A percentile compares a stretch with the other conserved stretches of the same genome.
These are phyloP conservation scores for Dasysyrphus tricinctus DNA, from an alignment of 2,888 invertebrate species.

Conservation along the genomic window DNA sequence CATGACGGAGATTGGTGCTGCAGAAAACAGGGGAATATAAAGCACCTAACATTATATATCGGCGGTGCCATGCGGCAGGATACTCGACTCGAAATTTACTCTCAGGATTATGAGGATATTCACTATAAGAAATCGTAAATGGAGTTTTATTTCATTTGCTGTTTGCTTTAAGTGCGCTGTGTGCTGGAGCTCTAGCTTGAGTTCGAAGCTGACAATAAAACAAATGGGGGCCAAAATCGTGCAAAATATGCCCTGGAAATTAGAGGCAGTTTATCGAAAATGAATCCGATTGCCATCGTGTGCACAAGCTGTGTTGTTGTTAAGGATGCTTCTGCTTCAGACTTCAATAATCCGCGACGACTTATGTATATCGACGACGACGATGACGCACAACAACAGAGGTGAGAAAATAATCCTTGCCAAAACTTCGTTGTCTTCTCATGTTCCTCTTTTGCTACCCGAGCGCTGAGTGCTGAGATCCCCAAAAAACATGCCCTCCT, in stretches of 20 bases:
- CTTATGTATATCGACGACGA: slow-evolving; percentile 41
- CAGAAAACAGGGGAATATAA: neutral
- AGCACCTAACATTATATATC: neutral
- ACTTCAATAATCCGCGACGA: slow-evolving; percentile 64
- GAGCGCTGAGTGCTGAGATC: neutral
- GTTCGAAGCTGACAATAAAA: slow-evolving; percentile 2
- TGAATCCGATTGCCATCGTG: slow-evolving; percentile 55
- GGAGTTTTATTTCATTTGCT: slow-evolving; percentile 61
- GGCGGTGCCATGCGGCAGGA: slow-evolving; percentile 22
- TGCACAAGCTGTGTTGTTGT: slow-evolving; percentile 16
- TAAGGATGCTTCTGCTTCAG: slow-evolving; percentile 30
- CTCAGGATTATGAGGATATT: slow-evolving; percentile 63
- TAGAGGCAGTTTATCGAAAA: slow-evolving; percentile 66
- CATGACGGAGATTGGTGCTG: neutral
- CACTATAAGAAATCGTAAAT: slow-evolving; percentile 67
- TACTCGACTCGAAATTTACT: slow-evolving; percentile 59
- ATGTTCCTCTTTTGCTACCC: neutral
- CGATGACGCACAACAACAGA: neutral
- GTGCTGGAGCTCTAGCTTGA: neutral
- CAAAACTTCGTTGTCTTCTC: neutral
- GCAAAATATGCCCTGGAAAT: slow-evolving; percentile 64
- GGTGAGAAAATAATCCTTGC: slow-evolving; percentile 36
- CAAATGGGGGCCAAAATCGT: slow-evolving; percentile 12
- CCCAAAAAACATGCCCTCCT: neutral
- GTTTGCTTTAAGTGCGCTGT: slow-evolving; percentile 44